phyloP scores from a whole-genome alignment of 1,140 invertebrate species.

The Maconellicoccus hirsutus region DNA sequence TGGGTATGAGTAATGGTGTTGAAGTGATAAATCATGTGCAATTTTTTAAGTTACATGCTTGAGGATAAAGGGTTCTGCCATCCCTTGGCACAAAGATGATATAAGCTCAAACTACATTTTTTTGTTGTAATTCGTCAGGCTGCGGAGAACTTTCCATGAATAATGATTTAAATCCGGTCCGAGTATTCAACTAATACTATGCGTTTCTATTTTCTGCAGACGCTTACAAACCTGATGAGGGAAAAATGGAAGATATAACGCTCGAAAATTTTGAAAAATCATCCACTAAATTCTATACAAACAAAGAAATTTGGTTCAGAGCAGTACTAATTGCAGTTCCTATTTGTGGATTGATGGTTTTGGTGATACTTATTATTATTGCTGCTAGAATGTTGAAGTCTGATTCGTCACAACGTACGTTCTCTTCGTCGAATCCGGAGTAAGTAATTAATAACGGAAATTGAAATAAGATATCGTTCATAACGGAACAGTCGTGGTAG shows the following conservation, averaged over 20 bases:
- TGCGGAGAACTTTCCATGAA: too few species aligned
- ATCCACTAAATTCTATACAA: conserved; percentile 34
- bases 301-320: conserved; percentile 63
- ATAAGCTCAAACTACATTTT: too few species aligned
- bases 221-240: background rate
- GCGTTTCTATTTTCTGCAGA: background rate
- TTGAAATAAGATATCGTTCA: too few species aligned
- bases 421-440: conserved; percentile 28
- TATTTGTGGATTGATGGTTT: conserved; percentile 65
- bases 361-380: conserved; percentile 61
- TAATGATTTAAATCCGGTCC: too few species aligned
- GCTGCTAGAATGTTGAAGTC: conserved; percentile 59
- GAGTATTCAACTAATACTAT: background rate
- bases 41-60: too few species aligned
- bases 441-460: conserved; percentile 23
- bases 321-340: conserved; percentile 75
- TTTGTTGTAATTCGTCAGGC: too few species aligned
- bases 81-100: too few species aligned
- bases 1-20: too few species aligned
- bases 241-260: background rate
- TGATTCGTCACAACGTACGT: conserved; percentile 33
- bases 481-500: too few species aligned
- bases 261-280: background rate
- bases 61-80: too few species aligned
- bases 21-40: too few species aligned